Conservation (phyloP, 2,113 vertebrate genomes). For the Sigmodon hispidus region DNA sequence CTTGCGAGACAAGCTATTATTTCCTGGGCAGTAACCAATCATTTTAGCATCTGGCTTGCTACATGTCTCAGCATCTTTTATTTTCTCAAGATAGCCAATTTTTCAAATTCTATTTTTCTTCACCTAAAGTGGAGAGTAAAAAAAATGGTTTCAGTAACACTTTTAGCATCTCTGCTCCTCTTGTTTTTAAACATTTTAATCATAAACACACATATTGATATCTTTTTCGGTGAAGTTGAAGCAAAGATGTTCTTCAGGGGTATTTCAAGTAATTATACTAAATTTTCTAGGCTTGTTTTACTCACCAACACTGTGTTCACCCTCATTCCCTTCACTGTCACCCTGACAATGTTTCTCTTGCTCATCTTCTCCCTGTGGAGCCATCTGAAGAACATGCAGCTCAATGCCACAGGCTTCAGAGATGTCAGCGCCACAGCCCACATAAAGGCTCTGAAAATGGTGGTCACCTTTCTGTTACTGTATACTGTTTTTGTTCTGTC, state of each 20-base stretch:
- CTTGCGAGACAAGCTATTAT: not conserved
- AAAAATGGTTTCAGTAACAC: not conserved
- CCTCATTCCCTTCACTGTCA: not conserved
- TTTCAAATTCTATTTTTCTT: slow-evolving; percentile 34
- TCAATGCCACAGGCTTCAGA: not conserved
- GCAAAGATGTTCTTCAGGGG: not conserved
- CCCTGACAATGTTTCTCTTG: not conserved
- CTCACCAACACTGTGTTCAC: not conserved
- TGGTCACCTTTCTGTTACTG: not conserved
- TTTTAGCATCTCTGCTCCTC: not conserved
- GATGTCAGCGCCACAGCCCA: not conserved
- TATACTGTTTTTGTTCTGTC: not conserved
- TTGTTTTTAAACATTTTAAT: not conserved
- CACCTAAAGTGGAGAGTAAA: slow-evolving; percentile 42
- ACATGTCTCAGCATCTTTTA: not conserved
- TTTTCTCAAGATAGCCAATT: slow-evolving; percentile 46
- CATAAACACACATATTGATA: not conserved
- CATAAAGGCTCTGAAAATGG: not conserved
- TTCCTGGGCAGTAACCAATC: not conserved
- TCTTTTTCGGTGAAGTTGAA: not conserved
- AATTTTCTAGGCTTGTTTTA: fast-evolving
- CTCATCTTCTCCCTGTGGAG: slow-evolving; percentile 26
- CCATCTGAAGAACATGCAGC: not conserved
- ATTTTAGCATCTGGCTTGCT: slow-evolving; percentile 23
- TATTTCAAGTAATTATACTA: fast-evolving